Conservation (phyloP, 2,888 invertebrate genomes). For the Cybosia mesomella region DNA sequence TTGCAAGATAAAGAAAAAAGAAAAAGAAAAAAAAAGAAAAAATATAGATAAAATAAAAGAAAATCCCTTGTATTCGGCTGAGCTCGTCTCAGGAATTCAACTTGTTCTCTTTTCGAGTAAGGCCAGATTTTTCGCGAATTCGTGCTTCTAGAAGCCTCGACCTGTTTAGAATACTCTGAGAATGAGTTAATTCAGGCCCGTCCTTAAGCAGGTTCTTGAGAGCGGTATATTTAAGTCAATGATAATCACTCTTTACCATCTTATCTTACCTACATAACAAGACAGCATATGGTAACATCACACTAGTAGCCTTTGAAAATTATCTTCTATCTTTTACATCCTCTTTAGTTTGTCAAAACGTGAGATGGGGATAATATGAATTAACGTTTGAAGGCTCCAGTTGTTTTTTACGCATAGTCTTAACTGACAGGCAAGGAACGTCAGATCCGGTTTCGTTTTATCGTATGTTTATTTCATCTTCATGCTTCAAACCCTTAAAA, state of each 20-base stretch:
- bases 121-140: too few species aligned
- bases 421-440: neutral
- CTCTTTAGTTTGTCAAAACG: neutral
- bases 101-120: too few species aligned
- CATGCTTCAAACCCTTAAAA: neutral
- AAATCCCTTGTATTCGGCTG: too few species aligned
- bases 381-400: neutral
- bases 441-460: slow-evolving; percentile 1
- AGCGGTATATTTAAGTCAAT: too few species aligned
- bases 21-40: too few species aligned
- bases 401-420: neutral
- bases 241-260: neutral
- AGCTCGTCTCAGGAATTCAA: too few species aligned
- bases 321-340: neutral
- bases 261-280: too few species aligned
- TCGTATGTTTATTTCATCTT: neutral
- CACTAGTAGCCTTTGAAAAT: neutral
- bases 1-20: too few species aligned
- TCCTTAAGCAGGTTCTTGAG: neutral
- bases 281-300: neutral
- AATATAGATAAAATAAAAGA: too few species aligned
- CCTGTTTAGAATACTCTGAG: neutral
- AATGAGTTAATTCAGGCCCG: neutral
- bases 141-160: too few species aligned
- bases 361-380: neutral